Evolutionary conservation across 2,888 invertebrate species (phyloP), one percentile per base, ranked within the genome.

Genomic region (Hyppa rectilinea): DNA sequence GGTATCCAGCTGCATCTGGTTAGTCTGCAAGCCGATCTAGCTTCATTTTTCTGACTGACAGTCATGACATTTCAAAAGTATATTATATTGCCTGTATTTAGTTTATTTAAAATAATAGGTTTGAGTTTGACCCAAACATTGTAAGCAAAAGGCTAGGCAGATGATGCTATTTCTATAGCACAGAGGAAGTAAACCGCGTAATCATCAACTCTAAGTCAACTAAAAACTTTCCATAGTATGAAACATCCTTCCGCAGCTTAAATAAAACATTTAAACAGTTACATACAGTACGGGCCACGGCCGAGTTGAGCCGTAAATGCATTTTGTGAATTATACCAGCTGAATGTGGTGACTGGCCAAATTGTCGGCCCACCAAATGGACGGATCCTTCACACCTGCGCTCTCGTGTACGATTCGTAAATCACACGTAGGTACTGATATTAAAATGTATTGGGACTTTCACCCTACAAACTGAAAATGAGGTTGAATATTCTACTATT

Each of bases 311-410:
- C 80, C 87, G 87, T 88, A 91, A 93, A 92, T 92, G 92, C 91
- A 92, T 93, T 93, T 92, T 88, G 91, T 91, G 92, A 93, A 90
- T 92, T 92, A 94, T 92, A 89, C 83, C 82, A 84, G 60, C 80
- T 78, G 85, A 89, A 91, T 90, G 91, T 90, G 92, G 91, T 90
- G 91, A 91, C 87, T 89, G 87, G 87, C 87, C 88, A 89, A 92
- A 92, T 92, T 82, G 87, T 87, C 87, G 86, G 87, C 85, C 67
- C 84, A 75, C 79, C 82, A 76, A 83, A 84, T 84, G 81, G 81
- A 83, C 67, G 80, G 84, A 87, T 87, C 84, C 83, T 83, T 87
- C 82, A 83, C 90, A 92, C 89, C 89, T 90, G 91, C 59, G 83
- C 67, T 62, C 62, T 62, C 68, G 71, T 43, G 38, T 59, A 71